phyloP scores from a whole-genome alignment of 2,888 invertebrate genomes.

The Tridacna crocea region DNA sequence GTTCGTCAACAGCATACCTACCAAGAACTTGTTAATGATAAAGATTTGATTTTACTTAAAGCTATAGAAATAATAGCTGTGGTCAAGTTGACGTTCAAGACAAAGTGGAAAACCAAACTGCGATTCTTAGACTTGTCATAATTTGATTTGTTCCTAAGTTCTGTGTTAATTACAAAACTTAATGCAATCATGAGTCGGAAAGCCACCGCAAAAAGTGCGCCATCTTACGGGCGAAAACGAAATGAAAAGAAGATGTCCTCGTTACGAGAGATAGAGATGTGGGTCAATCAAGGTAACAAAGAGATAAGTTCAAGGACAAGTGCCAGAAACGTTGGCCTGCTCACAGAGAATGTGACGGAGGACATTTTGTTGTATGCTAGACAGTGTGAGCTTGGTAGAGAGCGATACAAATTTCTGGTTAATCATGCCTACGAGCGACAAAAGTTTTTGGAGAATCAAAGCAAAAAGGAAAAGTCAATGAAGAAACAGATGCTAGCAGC shows the following conservation, averaged over 20 bases:
- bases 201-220: conserved; percentile 54
- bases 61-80: too few relatives aligned
- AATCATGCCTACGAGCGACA: conserved; percentile 77
- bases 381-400: conserved; percentile 79
- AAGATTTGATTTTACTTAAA: too few relatives aligned
- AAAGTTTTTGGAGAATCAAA: conserved; percentile 75
- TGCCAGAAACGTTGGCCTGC: conserved; percentile 73
- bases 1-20: too few relatives aligned
- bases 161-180: too few relatives aligned
- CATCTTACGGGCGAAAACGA: conserved; percentile 41
- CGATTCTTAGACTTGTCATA: too few relatives aligned
- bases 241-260: conserved; percentile 67
- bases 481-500: conserved; percentile 44
- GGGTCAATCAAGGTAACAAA: conserved; percentile 67
- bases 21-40: too few relatives aligned
- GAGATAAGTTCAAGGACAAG: conserved; percentile 34
- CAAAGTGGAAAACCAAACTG: too few relatives aligned
- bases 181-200: conserved; percentile 23
- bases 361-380: conserved; percentile 77
- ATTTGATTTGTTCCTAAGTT: too few relatives aligned
- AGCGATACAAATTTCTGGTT: conserved; percentile 78
- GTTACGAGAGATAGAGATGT: conserved; percentile 78
- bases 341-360: conserved; percentile 81
- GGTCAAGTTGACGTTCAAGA: too few relatives aligned
- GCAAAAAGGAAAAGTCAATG: conserved; percentile 65